phyloP scores from a whole-genome alignment of 1,140 invertebrate species.

The Bombus consobrinus region DNA sequence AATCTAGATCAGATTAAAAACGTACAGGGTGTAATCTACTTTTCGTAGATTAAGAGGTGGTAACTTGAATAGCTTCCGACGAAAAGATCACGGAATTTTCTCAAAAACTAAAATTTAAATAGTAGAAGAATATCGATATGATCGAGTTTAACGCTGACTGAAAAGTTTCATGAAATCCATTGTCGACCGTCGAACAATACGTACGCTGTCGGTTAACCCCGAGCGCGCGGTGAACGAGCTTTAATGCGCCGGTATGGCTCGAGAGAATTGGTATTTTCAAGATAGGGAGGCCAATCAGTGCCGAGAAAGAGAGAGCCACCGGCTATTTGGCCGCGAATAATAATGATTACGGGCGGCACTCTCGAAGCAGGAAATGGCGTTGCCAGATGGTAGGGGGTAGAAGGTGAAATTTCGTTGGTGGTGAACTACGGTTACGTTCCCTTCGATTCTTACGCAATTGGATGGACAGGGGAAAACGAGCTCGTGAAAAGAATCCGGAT shows the following conservation, averaged over 20 bases:
- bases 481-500: neutral
- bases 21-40: neutral
- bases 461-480: neutral
- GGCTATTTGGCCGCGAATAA: slow-evolving; percentile 67
- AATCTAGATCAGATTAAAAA: no score
- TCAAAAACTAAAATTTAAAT: neutral
- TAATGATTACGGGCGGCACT: slow-evolving; percentile 69
- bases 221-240: slow-evolving; percentile 25
- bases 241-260: slow-evolving; percentile 40
- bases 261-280: slow-evolving; percentile 50
- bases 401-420: slow-evolving; percentile 50
- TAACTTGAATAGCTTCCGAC: no score
- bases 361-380: slow-evolving; percentile 68
- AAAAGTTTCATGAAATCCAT: neutral
- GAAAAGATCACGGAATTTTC: no score
- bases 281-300: slow-evolving; percentile 58
- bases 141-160: neutral
- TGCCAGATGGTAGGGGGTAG: slow-evolving; percentile 60
- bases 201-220: slow-evolving; percentile 30
- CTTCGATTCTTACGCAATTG: slow-evolving; percentile 44
- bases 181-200: slow-evolving; percentile 8
- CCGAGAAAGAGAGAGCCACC: slow-evolving; percentile 43
- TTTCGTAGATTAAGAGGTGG: neutral
- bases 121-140: neutral
- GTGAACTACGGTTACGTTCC: neutral